Percentiles rank a stretch among this genome's conserved stretches.
These are phyloP conservation scores for Tapirus terrestris DNA, from an alignment of 2,113 vertebrate genomes.

Conservation along the genomic window DNA sequence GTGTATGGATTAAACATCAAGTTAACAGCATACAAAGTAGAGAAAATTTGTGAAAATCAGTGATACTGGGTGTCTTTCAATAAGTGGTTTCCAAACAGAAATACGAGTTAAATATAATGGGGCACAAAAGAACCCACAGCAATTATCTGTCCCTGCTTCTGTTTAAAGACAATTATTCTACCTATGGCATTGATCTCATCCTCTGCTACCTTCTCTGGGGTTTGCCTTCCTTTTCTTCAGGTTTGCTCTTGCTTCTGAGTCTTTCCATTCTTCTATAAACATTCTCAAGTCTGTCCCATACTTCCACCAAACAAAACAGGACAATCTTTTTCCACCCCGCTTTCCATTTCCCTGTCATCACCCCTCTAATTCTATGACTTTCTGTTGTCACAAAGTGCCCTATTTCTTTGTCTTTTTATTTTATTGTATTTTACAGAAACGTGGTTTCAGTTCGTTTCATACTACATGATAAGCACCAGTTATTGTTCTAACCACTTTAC, in stretches of 20 bases:
- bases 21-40: neutral
- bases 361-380: neutral
- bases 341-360: neutral
- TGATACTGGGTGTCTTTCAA: neutral
- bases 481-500: neutral
- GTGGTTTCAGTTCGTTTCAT: neutral
- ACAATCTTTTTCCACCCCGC: no score
- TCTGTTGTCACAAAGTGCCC: neutral
- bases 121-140: neutral
- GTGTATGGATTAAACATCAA: conserved; percentile 58
- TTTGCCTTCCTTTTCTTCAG: neutral
- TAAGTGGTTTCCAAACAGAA: conserved; percentile 16
- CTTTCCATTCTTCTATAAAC: neutral
- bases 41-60: conserved; percentile 16
- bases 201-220: neutral
- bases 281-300: neutral
- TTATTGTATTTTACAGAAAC: neutral
- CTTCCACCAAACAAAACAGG: neutral
- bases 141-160: neutral
- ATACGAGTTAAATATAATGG: neutral
- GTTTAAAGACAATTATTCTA: neutral
- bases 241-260: neutral
- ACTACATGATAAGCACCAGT: neutral
- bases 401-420: neutral
- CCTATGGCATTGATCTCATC: neutral